These are phyloP conservation scores for Ectropis grisescens DNA, from an alignment of 1,140 invertebrate species.

Conservation along the genomic window DNA sequence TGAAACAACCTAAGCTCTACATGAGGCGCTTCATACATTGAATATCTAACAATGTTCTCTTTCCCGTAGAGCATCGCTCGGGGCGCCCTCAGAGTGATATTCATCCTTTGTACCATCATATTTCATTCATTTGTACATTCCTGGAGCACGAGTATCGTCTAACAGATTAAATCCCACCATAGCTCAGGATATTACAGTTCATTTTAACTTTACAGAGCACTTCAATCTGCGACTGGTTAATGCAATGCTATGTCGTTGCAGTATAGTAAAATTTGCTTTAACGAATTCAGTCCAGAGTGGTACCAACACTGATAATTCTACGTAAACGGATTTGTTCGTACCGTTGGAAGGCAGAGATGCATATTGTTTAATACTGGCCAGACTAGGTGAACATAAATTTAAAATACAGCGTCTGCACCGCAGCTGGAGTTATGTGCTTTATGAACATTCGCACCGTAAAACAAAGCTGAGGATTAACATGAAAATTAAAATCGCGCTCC, in stretches of 20 bases:
- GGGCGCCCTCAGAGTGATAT: conserved; percentile 43
- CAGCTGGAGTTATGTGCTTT: too few species aligned
- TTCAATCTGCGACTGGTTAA: conserved; percentile 19
- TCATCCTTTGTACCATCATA: conserved; percentile 51
- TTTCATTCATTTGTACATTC: conserved; percentile 31
- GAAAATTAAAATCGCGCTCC: too few species aligned
- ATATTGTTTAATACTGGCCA: conserved; percentile 18
- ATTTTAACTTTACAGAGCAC: conserved; percentile 11
- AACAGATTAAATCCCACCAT: conserved; percentile 21
- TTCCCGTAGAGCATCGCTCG: conserved; percentile 33
- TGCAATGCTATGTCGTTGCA: conserved; percentile 30
- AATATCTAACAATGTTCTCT: conserved; percentile 29
- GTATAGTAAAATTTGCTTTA: conserved; percentile 42
- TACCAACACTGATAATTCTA: conserved; percentile 44
- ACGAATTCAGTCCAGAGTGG: conserved; percentile 25
- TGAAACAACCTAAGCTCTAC: too few species aligned
- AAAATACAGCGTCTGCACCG: too few species aligned
- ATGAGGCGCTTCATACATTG: conserved; percentile 27
- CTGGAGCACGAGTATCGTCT: too few species aligned
- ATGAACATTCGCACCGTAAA: too few species aligned
- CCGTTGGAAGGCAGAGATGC: conserved; percentile 17
- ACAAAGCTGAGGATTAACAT: too few species aligned
- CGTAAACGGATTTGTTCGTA: conserved; percentile 44
- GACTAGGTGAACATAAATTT: too few species aligned
- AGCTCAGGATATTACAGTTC: conserved; percentile 20